phyloP scores from a whole-genome alignment of 2,888 invertebrate genomes.

The Mamestra brassicae region DNA sequence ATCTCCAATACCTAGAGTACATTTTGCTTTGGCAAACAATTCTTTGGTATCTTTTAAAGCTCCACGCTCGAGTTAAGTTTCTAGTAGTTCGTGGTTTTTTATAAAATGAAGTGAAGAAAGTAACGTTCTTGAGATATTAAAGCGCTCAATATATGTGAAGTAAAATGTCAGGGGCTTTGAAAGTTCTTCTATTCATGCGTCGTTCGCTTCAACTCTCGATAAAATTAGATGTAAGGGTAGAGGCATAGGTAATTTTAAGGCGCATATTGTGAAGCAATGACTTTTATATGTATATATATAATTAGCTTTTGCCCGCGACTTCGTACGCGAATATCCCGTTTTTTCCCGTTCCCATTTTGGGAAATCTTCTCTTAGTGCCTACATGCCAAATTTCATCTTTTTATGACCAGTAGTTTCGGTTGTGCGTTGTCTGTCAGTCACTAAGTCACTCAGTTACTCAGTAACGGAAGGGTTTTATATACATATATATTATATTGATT shows the following conservation, averaged over 20 bases:
- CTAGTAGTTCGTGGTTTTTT: slow-evolving; percentile 47
- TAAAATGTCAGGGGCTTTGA: slow-evolving; percentile 25
- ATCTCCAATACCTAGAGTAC: slow-evolving; percentile 8
- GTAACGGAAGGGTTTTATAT: too few species aligned
- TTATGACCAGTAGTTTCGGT: too few species aligned
- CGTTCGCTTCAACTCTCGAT: neutral
- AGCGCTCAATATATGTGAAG: slow-evolving; percentile 26
- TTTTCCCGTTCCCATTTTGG: too few species aligned
- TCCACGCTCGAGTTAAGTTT: slow-evolving; percentile 34
- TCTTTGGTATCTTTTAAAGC: slow-evolving; percentile 47
- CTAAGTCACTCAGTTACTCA: too few species aligned
- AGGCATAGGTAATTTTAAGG: neutral
- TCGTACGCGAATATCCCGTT: too few species aligned
- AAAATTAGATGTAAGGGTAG: slow-evolving; percentile 6
- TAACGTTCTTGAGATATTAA: slow-evolving; percentile 27
- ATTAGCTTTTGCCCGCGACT: too few species aligned
- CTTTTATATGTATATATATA: too few species aligned
- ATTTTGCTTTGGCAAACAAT: slow-evolving; percentile 35
- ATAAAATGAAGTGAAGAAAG: slow-evolving; percentile 37
- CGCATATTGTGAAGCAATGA: too few species aligned
- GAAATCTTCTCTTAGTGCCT: too few species aligned
- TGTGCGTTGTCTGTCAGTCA: too few species aligned
- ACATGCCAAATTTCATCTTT: too few species aligned
- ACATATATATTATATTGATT: too few species aligned
- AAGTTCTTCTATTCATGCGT: slow-evolving; percentile 17